Evolutionary conservation across 1,140 invertebrate genomes (phyloP).

Genomic region (Pseudomyrmex cubaensis): DNA sequence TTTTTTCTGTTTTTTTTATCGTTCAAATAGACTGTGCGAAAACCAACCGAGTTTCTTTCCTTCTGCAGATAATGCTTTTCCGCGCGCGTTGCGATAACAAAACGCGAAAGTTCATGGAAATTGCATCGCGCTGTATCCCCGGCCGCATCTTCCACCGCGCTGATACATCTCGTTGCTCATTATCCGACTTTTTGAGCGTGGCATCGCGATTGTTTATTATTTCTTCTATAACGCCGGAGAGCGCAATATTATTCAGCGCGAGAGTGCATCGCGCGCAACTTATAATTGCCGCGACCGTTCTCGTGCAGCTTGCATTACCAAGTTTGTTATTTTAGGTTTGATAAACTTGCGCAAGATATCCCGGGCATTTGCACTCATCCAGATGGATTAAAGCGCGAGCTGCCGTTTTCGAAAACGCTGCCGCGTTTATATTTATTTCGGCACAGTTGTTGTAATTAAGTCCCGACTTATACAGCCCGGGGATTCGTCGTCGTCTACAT

Average conservation of each 20-base stretch:
- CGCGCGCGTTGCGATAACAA: constrained; percentile 42
- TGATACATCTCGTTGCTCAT: constrained; percentile 52
- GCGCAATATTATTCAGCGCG: constrained; percentile 51
- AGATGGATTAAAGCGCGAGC: constrained; percentile 50
- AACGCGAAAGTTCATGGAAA: constrained; percentile 54
- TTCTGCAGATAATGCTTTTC: neutral
- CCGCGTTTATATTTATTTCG: constrained; percentile 36
- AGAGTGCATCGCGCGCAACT: constrained; percentile 49
- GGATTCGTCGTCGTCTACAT: constrained; percentile 12
- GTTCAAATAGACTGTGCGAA: neutral
- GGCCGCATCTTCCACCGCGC: neutral
- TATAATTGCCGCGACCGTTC: constrained; percentile 54
- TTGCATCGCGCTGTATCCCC: constrained; percentile 33
- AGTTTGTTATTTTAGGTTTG: constrained; percentile 58
- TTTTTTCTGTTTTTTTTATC: constrained; percentile 3
- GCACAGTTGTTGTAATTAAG: constrained; percentile 43
- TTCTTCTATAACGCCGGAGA: constrained; percentile 30
- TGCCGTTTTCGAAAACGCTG: constrained; percentile 50
- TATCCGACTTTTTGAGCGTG: constrained; percentile 49
- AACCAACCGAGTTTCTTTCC: constrained; percentile 40
- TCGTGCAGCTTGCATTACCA: constrained; percentile 37
- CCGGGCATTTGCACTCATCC: constrained; percentile 52
- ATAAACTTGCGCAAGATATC: constrained; percentile 52
- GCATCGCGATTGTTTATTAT: constrained; percentile 54
- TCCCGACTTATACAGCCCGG: constrained; percentile 14